Evolutionary conservation across 2,113 vertebrate genomes (phyloP).

Genomic region (Thinocorus orbignyianus): DNA sequence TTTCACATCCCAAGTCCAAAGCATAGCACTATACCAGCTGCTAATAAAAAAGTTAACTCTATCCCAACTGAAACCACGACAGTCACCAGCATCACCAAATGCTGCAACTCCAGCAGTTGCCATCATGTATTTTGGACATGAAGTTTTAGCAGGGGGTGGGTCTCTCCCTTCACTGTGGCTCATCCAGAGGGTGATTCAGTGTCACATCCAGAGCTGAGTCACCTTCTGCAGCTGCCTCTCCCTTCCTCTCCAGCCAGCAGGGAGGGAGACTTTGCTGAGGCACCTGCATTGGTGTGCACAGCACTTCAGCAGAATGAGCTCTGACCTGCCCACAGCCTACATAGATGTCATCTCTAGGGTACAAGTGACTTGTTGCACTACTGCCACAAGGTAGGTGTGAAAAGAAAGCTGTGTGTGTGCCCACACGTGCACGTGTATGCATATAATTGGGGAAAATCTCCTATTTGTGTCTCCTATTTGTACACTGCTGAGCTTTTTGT

Average conservation of each 20-base stretch:
- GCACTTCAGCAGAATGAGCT: background rate
- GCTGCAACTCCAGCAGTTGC: background rate
- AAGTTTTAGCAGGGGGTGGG: background rate
- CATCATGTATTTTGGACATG: fast-evolving
- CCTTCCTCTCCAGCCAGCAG: background rate
- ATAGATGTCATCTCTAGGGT: background rate
- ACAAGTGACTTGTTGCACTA: fast-evolving
- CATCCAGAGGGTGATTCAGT: constrained; percentile 12
- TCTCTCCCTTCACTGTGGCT: background rate
- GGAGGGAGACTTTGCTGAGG: background rate
- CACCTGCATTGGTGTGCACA: fast-evolving
- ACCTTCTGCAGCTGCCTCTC: background rate
- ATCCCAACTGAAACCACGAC: background rate
- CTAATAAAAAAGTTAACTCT: background rate
- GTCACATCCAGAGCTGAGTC: constrained; percentile 28
- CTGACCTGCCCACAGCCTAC: background rate
- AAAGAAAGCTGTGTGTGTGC: fast-evolving
- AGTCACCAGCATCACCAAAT: background rate
- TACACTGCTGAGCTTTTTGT: background rate
- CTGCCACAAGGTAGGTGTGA: background rate
- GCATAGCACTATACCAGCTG: background rate
- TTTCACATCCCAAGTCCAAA: background rate
- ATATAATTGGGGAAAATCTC: background rate
- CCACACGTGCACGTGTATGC: fast-evolving
- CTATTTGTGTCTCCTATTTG: fast-evolving